Evolutionary conservation across 2,888 invertebrate species (phyloP).

Genomic region (Apamea epomidion): DNA sequence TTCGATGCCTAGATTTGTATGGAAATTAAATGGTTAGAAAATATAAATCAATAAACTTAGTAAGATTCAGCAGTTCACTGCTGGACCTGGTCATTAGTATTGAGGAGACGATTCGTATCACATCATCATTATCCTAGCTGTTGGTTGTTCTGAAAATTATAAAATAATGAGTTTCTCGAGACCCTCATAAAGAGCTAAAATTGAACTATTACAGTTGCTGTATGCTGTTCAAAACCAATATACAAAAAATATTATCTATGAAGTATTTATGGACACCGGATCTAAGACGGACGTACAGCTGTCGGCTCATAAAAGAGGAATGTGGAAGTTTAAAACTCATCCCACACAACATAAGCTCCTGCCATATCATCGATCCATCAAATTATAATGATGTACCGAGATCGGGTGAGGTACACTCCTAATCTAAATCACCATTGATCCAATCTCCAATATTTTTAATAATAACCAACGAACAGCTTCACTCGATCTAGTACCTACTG

Average conservation of each 20-base stretch:
- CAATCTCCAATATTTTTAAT: constrained; percentile 40
- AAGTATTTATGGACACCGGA: constrained; percentile 31
- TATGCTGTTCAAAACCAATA: background rate
- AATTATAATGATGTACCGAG: background rate
- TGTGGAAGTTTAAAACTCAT: constrained; percentile 30
- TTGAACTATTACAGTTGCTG: background rate
- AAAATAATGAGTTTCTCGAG: background rate
- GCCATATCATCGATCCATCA: constrained; percentile 38
- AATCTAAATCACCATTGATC: constrained; percentile 15
- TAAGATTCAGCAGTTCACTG: background rate
- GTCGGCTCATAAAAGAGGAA: constrained; percentile 46
- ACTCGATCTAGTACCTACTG: constrained; percentile 12
- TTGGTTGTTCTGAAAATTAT: background rate
- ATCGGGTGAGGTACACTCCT: constrained; percentile 32
- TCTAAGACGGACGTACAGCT: constrained; percentile 22
- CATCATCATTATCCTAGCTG: background rate
- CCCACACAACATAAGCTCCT: constrained; percentile 26
- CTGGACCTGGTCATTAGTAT: no score
- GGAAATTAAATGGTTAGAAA: background rate
- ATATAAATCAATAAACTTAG: background rate
- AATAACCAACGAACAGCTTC: constrained; percentile 41
- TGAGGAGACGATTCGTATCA: background rate
- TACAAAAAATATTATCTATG: background rate
- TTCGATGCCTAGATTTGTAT: background rate
- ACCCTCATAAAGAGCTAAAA: background rate